Evolutionary conservation across 2,888 invertebrate genomes (phyloP), one percentile per base, ranked within the genome.

Genomic region (Fragum sueziense): DNA sequence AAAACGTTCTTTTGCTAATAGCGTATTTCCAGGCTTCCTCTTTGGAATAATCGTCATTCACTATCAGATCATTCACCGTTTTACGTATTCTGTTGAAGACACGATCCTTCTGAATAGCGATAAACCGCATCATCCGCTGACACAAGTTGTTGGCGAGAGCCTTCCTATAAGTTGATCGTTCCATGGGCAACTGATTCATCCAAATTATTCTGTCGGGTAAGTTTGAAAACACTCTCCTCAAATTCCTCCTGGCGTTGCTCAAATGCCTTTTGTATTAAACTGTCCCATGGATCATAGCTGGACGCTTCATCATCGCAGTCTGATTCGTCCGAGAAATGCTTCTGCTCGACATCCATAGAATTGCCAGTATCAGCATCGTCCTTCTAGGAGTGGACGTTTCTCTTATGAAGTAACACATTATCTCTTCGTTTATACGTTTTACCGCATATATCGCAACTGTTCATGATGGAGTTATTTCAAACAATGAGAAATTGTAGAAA

Each of bases 401-500:
- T 54, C 37, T 70, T 70, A 57, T 70, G 54, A 14, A 33, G 70
- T 34, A 70, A 34, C 54, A 70, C 57, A n/a, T 52, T 69, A 52
- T 69, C 69, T 29, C 20, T 47, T 2, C 37, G 33, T 22, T 33
- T 54, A 57, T 57, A 57, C 52, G 20, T 22, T 70, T 70, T 70
- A 31, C 17, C 41, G n/a, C 57, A 57, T 29, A 70, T 70, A 33
- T 57, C 57, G 70, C 70, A 70, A 47, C 52, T 69, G 70, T 68
- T 68, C 68, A 68, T 68, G 68, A 25, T 25, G n/a, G 41, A 22
- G 37, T n/a, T 41, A 9, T n/a, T n/a, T 20, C n/a, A n/a, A 37
- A 17, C 20, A 51, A 31, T 47, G 69, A 69, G 69, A 41, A 20
- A 27, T 47, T 31, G 27, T 47, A 69, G 51, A 52, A 86, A 82